Evolutionary conservation across 2,888 invertebrate genomes (phyloP), one percentile per base, ranked within the genome.

Genomic region (Amphipoea lucens): DNA sequence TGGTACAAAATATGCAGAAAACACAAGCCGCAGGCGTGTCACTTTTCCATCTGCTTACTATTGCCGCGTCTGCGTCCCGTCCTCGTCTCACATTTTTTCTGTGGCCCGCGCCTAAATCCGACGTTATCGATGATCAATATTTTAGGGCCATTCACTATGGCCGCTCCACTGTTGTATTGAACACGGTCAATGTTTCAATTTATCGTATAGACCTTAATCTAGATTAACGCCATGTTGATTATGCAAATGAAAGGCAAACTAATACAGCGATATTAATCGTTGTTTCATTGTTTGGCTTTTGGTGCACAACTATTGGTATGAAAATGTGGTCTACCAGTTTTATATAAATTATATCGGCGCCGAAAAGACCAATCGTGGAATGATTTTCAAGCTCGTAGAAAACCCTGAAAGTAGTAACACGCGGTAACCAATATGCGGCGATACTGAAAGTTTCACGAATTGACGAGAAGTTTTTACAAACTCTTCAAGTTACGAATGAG

Each of bases 181-280:
- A 70, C 76, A 84, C 65, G 73, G 63, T 76, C 73, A 73, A 74
- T 76, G 81, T 71, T 81, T 76, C 40, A 81, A 76, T 86, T 76
- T 81, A 85, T 76, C 77, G 57, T 74, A 75, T 60, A 74, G 76
- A 79, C 75, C 73, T 68, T 77, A 81, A 86, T 85, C 75, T 75
- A 86, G 78, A 84, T 79, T 84, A 72, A 84, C 57, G 57, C 48
- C 45, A 57, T 74, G 71, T 69, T 77, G 79, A 75, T 77, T 87
- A 83, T 85, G 75, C 54, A 83, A 85, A 85, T 79, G 69, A 63
- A 65, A 74, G 60, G 74, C 42, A 54, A 78, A 79, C 57, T 23
- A 54, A 45, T 42, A 54, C 78, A 54, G 62, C 67, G 77, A 62
- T 77, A 62, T 67, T 67, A 54, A 83, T 68, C 45, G 29, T 29